These are phyloP conservation scores for Yponomeuta malinellus DNA, from an alignment of 2,888 invertebrate species.

Conservation along the genomic window DNA sequence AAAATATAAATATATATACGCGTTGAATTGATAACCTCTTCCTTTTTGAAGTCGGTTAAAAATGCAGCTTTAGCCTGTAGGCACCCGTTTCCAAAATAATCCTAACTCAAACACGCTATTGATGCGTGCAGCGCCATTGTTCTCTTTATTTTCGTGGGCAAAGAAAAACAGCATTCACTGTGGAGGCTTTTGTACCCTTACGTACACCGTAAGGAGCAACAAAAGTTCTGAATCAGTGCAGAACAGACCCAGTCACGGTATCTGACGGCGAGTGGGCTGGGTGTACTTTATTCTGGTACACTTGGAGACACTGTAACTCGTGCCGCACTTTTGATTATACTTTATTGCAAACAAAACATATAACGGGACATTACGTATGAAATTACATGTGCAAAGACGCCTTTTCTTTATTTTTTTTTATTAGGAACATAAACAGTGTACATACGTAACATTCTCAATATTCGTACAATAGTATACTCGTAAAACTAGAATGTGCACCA, in stretches of 20 bases:
- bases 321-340: conserved; percentile 28
- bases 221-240: conserved; percentile 47
- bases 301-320: conserved; percentile 15
- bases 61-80: too few species aligned
- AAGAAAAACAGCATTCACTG: background rate
- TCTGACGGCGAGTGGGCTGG: conserved; percentile 22
- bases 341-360: conserved; percentile 10
- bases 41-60: too few species aligned
- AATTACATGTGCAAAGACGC: too few species aligned
- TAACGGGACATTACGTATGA: too few species aligned
- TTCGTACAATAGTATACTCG: background rate
- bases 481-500: too few species aligned
- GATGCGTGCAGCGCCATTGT: background rate
- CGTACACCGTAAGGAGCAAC: conserved; percentile 20
- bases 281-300: conserved; percentile 13
- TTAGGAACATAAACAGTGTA: too few species aligned
- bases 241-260: conserved; percentile 41
- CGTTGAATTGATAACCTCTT: too few species aligned
- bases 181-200: background rate
- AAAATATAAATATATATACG: too few species aligned
- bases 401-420: too few species aligned
- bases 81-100: background rate
- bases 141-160: background rate
- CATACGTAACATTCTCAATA: too few species aligned
- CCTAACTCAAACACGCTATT: background rate